Conservation (phyloP, 2,888 invertebrate genomes). For the Zhengitettix transpicula region DNA sequence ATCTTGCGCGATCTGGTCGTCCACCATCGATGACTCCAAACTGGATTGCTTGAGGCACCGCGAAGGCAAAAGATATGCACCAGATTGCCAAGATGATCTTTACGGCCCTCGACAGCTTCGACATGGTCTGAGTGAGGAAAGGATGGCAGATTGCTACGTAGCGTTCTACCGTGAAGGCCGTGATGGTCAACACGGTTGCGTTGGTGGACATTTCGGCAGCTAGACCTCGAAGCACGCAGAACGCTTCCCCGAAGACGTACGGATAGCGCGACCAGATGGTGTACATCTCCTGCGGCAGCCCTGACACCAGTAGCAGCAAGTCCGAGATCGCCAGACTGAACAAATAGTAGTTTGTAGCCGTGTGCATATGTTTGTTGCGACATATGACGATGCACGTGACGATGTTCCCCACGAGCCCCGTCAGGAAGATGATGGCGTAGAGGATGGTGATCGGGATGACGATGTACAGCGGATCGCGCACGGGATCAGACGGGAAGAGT, state of each 20-base stretch:
- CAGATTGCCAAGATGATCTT: constrained; percentile 58
- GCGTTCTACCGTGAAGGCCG: constrained; percentile 50
- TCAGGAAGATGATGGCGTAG: constrained; percentile 51
- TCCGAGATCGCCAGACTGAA: constrained; percentile 67
- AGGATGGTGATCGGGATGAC: constrained; percentile 48
- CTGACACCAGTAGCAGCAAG: constrained; percentile 51
- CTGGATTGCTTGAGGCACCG: constrained; percentile 64
- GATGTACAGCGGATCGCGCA: constrained; percentile 34
- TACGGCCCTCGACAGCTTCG: constrained; percentile 65
- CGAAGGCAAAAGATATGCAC: constrained; percentile 55
- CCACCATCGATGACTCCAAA: constrained; percentile 39
- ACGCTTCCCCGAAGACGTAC: constrained; percentile 59
- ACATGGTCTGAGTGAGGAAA: constrained; percentile 66
- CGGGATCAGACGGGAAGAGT: too few species aligned
- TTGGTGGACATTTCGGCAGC: constrained; percentile 39
- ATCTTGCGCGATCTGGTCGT: constrained; percentile 20
- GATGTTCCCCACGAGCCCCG: constrained; percentile 61
- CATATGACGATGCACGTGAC: constrained; percentile 65
- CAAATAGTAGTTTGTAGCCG: constrained; percentile 68
- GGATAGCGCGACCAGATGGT: constrained; percentile 58
- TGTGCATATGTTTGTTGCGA: constrained; percentile 63
- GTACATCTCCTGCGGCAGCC: constrained; percentile 65
- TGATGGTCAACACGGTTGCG: constrained; percentile 25
- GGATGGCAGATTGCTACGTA: constrained; percentile 52
- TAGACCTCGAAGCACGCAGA: constrained; percentile 61